phyloP scores from a whole-genome alignment of 2,113 vertebrate genomes.

The Ictalurus furcatus region DNA sequence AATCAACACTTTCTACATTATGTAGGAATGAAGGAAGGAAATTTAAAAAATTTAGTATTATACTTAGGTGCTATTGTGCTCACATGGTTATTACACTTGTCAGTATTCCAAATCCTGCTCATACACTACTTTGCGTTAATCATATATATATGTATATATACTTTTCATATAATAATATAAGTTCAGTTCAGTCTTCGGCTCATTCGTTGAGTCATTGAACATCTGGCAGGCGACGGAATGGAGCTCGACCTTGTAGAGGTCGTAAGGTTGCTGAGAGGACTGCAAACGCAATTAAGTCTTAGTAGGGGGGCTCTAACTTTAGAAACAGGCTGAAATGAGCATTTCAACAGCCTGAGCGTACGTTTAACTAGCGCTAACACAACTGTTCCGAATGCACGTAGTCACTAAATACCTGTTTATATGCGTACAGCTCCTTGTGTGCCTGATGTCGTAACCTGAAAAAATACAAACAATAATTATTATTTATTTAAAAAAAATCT shows the following conservation, averaged over 20 bases:
- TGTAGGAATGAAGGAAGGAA: too few species aligned
- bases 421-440: conserved; percentile 97
- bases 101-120: background rate
- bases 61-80: too few species aligned
- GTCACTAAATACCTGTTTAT: conserved; percentile 87
- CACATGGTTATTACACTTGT: background rate
- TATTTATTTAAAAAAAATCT: too few species aligned
- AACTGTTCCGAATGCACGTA: background rate
- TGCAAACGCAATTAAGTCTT: conserved; percentile 20
- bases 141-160: too few species aligned
- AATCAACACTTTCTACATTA: too few species aligned
- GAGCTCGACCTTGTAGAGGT: background rate
- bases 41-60: background rate
- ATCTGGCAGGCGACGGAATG: background rate
- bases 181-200: background rate
- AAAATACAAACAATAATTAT: conserved; percentile 34
- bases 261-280: background rate
- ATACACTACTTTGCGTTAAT: background rate
- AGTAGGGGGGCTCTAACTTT: background rate
- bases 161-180: background rate
- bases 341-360: background rate
- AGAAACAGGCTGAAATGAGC: background rate
- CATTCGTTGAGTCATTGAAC: background rate
- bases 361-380: background rate
- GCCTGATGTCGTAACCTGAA: conserved; percentile 95